Evolutionary conservation across 2,888 invertebrate species (phyloP), one percentile per base, ranked within the genome.

Genomic region (Ctenicera cuprea): DNA sequence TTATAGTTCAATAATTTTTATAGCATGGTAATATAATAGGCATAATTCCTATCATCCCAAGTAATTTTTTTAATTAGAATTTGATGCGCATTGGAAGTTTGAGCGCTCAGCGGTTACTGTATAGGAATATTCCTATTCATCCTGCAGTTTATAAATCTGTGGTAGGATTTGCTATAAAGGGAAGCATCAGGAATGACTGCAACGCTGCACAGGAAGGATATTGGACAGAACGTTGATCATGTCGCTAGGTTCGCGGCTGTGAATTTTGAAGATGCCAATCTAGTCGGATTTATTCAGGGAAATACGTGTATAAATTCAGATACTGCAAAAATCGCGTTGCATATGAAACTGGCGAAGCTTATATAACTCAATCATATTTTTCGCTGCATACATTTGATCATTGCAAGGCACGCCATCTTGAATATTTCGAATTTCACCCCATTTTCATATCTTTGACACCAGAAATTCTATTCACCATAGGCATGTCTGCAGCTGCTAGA

Each of bases 201-300:
- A 52, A 63, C 63, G 64, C 20, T 64, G 65, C 59, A 54, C 74
- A 74, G 74, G 74, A 74, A 74, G 74, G 74, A 74, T 74, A 74
- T 74, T 66, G 74, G 74, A 70, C 65, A 59, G 70, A 73, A 52
- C 68, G 74, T 66, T 70, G 74, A 74, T 74, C 74, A 70, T 66
- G 63, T 69, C 64, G 69, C 68, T 68, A 37, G 54, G 63, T 68
- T 68, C 63, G 73, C 62, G 73, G 69, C 61, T 69, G 73, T 68
- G 74, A 74, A 66, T 70, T 74, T 70, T 70, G 74, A 70, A 70
- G 74, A 70, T 66, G 74, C 70, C 74, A 74, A 70, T 74, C 70
- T 70, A 59, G 61, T 66, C 61, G 61, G 70, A 74, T 70, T 74
- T 71, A 70, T 74, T 74, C 74, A 62, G 74, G 69, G 70, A 74